Evolutionary conservation across 2,888 invertebrate genomes (phyloP).

Genomic region (Fissipunctia ypsillon): DNA sequence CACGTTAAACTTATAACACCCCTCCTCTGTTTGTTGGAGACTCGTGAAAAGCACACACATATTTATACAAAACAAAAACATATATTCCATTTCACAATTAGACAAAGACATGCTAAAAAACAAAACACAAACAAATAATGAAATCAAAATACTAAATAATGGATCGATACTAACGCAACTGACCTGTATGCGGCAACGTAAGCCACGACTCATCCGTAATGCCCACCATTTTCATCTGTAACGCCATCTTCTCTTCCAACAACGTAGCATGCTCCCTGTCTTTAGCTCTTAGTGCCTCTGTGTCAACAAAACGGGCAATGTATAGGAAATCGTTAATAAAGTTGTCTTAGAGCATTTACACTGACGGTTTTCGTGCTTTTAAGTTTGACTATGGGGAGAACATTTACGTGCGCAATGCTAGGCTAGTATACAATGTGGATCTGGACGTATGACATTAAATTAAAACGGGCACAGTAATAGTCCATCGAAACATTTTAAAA

Average conservation of each 20-base stretch:
- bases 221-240: conserved; percentile 94
- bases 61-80: conserved; percentile 1
- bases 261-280: conserved; percentile 96
- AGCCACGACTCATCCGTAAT: conserved; percentile 85
- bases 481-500: no score
- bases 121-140: conserved; percentile 14
- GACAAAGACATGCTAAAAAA: background rate
- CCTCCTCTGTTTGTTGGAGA: no score
- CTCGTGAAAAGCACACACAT: background rate
- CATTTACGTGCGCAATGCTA: conserved; percentile 38
- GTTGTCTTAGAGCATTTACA: conserved; percentile 39
- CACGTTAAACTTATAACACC: no score
- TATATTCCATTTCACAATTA: no score
- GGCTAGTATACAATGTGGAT: no score
- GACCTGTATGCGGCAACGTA: conserved; percentile 82
- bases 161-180: conserved; percentile 46
- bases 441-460: no score
- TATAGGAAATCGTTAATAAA: background rate
- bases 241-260: conserved; percentile 96
- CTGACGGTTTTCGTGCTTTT: conserved; percentile 2
- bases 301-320: conserved; percentile 54
- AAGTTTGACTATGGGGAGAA: background rate
- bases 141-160: conserved; percentile 43
- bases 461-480: no score
- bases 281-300: conserved; percentile 96